Percentiles rank a stretch among this genome's conserved stretches.
phyloP scores from a whole-genome alignment of 2,113 vertebrate genomes.

The Bujurquina vittata region DNA sequence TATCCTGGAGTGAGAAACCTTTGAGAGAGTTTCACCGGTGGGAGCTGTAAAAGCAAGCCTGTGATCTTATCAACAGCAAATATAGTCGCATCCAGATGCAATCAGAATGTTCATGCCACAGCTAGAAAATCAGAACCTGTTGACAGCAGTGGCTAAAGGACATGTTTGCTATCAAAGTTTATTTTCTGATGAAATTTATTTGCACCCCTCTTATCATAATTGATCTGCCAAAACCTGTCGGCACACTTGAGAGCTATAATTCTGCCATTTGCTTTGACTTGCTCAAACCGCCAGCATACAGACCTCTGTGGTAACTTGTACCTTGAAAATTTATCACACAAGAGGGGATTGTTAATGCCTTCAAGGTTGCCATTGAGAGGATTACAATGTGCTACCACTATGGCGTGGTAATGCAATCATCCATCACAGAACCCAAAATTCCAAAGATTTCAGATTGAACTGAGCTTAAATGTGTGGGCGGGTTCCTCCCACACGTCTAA shows the following conservation, averaged over 20 bases:
- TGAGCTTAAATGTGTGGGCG: background rate
- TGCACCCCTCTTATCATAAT: background rate
- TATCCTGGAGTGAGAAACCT: background rate
- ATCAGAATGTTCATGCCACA: background rate
- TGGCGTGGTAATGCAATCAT: background rate
- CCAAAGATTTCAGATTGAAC: constrained; percentile 6
- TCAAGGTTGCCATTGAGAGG: constrained; percentile 22
- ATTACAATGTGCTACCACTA: constrained; percentile 6
- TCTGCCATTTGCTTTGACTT: constrained; percentile 43
- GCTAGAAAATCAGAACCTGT: background rate
- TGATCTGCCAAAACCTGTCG: constrained; percentile 16
- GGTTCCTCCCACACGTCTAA: constrained; percentile 16
- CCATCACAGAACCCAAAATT: constrained; percentile 13
- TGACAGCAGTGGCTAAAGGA: background rate
- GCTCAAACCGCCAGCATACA: constrained; percentile 26
- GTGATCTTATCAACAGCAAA: background rate
- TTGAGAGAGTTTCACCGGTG: background rate
- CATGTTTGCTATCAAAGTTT: background rate
- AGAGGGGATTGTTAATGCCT: constrained; percentile 22
- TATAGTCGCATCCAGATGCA: background rate
- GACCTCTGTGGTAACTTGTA: constrained; percentile 33
- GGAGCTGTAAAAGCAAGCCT: background rate
- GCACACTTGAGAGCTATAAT: background rate
- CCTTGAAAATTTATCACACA: constrained; percentile 28
- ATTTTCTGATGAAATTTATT: constrained; percentile 12